Conservation (phyloP, 2,888 invertebrate genomes). For the Acanthoscelides obtectus region DNA sequence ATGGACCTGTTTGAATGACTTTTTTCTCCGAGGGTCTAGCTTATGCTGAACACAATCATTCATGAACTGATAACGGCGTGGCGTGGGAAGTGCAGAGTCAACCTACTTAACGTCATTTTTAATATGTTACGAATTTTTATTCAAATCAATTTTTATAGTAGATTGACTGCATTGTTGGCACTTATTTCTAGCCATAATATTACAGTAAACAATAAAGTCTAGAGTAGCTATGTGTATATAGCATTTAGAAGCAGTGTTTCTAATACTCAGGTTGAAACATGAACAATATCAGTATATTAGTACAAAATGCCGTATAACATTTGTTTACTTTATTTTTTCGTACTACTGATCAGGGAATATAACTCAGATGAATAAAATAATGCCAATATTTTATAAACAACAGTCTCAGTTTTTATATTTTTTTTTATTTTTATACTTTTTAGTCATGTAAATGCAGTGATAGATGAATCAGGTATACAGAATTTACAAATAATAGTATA, state of each 20-base stretch:
- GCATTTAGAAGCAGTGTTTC: background rate
- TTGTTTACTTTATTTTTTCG: constrained; percentile 11
- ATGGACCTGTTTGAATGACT: too few relatives aligned
- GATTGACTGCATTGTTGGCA: background rate
- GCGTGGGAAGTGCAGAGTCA: too few relatives aligned
- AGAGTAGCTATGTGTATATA: background rate
- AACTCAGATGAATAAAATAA: background rate
- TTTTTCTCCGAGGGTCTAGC: too few relatives aligned
- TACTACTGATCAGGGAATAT: constrained; percentile 4
- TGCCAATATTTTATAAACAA: constrained; percentile 1
- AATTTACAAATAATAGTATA: constrained; percentile 3
- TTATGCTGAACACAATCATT: too few relatives aligned
- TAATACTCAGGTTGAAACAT: constrained; percentile 27
- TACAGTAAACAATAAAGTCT: background rate
- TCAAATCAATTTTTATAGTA: background rate
- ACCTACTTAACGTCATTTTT: too few relatives aligned
- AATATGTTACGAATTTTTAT: too few relatives aligned
- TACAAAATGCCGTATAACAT: constrained; percentile 36
- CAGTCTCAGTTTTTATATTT: background rate
- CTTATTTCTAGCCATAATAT: background rate
- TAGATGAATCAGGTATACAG: constrained; percentile 31
- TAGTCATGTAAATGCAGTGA: constrained; percentile 29
- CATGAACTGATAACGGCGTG: too few relatives aligned
- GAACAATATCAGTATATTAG: constrained; percentile 34
- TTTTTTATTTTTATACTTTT: constrained; percentile 22